phyloP scores from a whole-genome alignment of 2,888 invertebrate species.

The Drosophila ochracea region DNA sequence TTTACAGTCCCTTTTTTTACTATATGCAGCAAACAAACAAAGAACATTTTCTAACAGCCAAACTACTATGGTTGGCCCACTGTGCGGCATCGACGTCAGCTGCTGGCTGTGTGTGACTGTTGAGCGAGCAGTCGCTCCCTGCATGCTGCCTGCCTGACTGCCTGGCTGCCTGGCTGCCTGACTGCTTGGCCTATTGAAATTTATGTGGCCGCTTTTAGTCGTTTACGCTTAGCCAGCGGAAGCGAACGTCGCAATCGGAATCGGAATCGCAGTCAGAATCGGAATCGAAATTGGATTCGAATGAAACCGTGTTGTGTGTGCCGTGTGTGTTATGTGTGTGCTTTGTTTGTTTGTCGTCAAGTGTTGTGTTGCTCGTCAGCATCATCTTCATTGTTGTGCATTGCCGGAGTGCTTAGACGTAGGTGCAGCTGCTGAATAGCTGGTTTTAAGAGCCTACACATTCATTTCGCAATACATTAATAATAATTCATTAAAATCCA shows the following conservation, averaged over 20 bases:
- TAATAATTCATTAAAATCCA: constrained; percentile 1
- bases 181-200: constrained; percentile 78
- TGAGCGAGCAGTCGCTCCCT: constrained; percentile 35
- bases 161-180: constrained; percentile 10
- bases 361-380: constrained; percentile 13
- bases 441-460: constrained; percentile 6
- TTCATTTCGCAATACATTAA: constrained; percentile 38
- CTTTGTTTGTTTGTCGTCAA: constrained; percentile 30
- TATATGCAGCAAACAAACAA: not conserved
- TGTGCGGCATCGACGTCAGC: constrained; percentile 60
- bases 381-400: constrained; percentile 20
- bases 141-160: constrained; percentile 27
- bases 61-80: constrained; percentile 16
- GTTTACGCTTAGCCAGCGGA: constrained; percentile 80
- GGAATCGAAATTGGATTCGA: constrained; percentile 32
- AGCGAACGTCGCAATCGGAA: constrained; percentile 72
- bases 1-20: no score
- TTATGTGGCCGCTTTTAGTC: constrained; percentile 82
- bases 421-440: constrained; percentile 44
- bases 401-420: constrained; percentile 17
- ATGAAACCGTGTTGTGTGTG: constrained; percentile 25
- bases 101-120: constrained; percentile 41
- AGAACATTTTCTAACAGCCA: not conserved
- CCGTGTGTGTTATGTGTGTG: constrained; percentile 13
- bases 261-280: constrained; percentile 31